phyloP scores from a whole-genome alignment of 2,797 vertebrate genomes.

The Malurus splendens region DNA sequence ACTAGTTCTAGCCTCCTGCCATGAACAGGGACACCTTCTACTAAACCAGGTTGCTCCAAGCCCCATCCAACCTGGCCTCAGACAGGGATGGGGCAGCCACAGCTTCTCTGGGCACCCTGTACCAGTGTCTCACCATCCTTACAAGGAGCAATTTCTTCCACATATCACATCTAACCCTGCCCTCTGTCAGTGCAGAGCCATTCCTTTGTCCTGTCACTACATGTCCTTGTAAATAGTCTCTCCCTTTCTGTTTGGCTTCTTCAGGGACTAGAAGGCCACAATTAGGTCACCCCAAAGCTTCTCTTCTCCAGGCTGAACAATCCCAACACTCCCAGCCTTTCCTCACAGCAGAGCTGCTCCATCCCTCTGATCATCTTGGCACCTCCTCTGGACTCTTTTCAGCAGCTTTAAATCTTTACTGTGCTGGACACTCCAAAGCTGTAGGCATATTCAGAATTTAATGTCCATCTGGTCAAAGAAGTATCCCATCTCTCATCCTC shows the following conservation, averaged over 20 bases:
- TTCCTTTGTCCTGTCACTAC: background rate
- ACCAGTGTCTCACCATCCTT: background rate
- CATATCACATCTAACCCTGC: background rate
- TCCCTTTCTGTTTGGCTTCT: background rate
- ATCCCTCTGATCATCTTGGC: background rate
- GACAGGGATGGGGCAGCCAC: background rate
- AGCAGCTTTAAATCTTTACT: background rate
- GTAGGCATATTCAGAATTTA: background rate
- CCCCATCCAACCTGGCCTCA: background rate
- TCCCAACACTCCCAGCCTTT: background rate
- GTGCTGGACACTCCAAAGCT: background rate
- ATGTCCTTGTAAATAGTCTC: background rate
- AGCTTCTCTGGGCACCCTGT: background rate
- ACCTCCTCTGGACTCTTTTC: background rate
- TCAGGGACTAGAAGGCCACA: background rate
- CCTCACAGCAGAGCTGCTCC: background rate
- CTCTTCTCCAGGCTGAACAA: background rate
- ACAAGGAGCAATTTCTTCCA: background rate
- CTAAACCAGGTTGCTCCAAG: background rate
- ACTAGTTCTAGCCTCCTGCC: background rate
- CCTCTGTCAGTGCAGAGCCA: too few relatives aligned
- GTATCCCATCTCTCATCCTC: background rate
- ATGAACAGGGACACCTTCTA: background rate
- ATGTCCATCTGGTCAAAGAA: background rate
- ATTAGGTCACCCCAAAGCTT: background rate